These are phyloP conservation scores for Myathropa florea DNA, from an alignment of 2,888 invertebrate species.

Conservation along the genomic window DNA sequence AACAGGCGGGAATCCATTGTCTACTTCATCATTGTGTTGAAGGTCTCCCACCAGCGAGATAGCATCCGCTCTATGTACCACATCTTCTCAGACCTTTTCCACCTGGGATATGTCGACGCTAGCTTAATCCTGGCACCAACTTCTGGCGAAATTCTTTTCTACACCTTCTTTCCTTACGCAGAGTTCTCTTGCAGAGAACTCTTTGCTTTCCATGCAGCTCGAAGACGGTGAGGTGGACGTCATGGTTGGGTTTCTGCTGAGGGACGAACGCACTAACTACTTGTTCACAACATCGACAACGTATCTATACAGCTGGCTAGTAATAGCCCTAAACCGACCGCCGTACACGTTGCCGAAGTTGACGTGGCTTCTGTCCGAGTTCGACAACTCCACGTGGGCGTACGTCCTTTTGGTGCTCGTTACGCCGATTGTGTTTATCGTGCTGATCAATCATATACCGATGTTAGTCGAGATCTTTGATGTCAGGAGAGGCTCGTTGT, in stretches of 20 bases:
- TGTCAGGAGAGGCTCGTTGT: background rate
- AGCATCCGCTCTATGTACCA: background rate
- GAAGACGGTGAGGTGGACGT: constrained; percentile 8
- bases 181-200: background rate
- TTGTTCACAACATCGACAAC: background rate
- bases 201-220: constrained; percentile 7
- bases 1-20: background rate
- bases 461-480: background rate
- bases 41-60: background rate
- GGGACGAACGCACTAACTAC: background rate
- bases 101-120: background rate
- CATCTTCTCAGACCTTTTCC: background rate
- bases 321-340: constrained; percentile 11
- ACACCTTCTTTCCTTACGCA: constrained; percentile 11
- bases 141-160: background rate
- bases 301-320: constrained; percentile 3
- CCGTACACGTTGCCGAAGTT: background rate
- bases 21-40: constrained; percentile 9
- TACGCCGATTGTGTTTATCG: background rate
- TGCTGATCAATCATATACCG: background rate
- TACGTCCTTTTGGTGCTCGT: background rate
- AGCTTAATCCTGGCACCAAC: background rate
- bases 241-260: background rate
- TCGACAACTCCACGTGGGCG: background rate
- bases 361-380: constrained; percentile 1